Evolutionary conservation across 2,888 invertebrate species (phyloP).

Genomic region (Germaria angustata): DNA sequence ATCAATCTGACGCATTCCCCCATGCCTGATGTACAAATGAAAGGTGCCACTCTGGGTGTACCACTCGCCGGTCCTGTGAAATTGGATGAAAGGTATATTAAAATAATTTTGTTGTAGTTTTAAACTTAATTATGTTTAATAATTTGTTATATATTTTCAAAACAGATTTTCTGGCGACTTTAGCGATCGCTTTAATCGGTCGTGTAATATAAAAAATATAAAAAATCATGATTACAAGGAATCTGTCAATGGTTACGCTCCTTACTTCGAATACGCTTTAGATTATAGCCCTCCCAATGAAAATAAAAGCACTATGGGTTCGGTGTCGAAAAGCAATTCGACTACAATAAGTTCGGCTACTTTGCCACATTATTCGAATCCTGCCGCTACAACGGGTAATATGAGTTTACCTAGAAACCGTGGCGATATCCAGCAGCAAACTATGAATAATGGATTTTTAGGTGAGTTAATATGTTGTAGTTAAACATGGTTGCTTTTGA

Average conservation of each 20-base stretch:
- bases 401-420: constrained; percentile 79
- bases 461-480: constrained; percentile 69
- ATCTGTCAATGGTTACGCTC: constrained; percentile 79
- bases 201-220: constrained; percentile 75
- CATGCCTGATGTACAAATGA: constrained; percentile 79
- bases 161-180: constrained; percentile 79
- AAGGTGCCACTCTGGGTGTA: constrained; percentile 81
- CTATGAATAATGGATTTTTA: constrained; percentile 76
- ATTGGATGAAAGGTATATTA: constrained; percentile 83
- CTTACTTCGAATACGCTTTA: constrained; percentile 92
- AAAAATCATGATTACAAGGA: constrained; percentile 77
- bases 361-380: constrained; percentile 76
- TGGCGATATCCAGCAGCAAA: constrained; percentile 74
- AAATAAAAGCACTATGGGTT: constrained; percentile 66
- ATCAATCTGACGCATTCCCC: constrained; percentile 79
- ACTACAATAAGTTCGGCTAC: constrained; percentile 75
- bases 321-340: constrained; percentile 69
- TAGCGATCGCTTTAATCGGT: constrained; percentile 76
- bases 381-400: constrained; percentile 70
- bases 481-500: too few relatives aligned
- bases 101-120: too few relatives aligned
- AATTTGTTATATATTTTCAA: neutral
- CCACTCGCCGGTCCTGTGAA: constrained; percentile 90
- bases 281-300: constrained; percentile 90
- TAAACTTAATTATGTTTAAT: neutral